Conservation (phyloP, 2,888 invertebrate genomes). For the Eugnorisma glareosa region DNA sequence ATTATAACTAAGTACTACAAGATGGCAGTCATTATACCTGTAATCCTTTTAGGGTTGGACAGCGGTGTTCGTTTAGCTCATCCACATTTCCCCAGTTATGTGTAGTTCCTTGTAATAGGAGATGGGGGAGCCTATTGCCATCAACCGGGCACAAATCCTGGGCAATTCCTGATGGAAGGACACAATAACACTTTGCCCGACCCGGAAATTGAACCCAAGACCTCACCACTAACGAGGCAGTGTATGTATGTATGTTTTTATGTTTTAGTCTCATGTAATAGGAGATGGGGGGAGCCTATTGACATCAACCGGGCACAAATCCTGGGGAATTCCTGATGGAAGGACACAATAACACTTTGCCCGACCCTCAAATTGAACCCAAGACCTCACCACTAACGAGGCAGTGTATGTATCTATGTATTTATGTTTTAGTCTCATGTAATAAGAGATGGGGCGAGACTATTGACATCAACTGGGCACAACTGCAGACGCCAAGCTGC, state of each 20-base stretch:
- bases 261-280: background rate
- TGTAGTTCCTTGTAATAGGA: background rate
- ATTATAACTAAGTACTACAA: background rate
- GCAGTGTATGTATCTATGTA: too few relatives aligned
- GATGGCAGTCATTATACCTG: background rate
- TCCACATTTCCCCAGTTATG: background rate
- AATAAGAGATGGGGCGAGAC: background rate
- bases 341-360: too few relatives aligned
- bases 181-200: too few relatives aligned
- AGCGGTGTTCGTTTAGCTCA: background rate
- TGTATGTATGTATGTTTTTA: too few relatives aligned
- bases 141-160: background rate
- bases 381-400: too few relatives aligned
- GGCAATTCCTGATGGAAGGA: too few relatives aligned
- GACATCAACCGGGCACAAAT: background rate
- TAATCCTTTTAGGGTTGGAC: background rate
- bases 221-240: too few relatives aligned
- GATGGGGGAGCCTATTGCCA: background rate
- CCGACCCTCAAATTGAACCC: too few relatives aligned
- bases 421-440: background rate
- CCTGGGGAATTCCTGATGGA: too few relatives aligned
- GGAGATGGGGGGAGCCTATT: background rate
- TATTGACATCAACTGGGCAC: background rate
- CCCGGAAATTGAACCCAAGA: too few relatives aligned
- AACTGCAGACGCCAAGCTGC: background rate